These are phyloP conservation scores for Coboldia fuscipes DNA, from an alignment of 1,140 invertebrate genomes.

Conservation along the genomic window DNA sequence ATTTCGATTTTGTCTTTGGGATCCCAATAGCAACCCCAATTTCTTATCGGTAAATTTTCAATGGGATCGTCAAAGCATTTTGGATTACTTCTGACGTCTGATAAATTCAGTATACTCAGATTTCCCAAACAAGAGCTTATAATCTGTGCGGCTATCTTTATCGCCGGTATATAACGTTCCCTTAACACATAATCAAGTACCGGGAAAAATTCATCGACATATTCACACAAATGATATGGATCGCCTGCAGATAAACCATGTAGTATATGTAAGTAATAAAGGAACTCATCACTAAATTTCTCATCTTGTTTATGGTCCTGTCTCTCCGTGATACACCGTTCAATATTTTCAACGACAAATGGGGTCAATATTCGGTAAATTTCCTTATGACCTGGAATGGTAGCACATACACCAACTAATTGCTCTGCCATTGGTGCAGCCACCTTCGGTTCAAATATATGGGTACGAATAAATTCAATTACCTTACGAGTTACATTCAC, in stretches of 20 bases:
- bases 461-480: constrained; percentile 42
- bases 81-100: constrained; percentile 37
- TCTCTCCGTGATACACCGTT: constrained; percentile 27
- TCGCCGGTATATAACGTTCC: constrained; percentile 36
- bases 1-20: constrained; percentile 38
- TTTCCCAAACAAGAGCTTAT: constrained; percentile 18
- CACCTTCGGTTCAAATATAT: constrained; percentile 60
- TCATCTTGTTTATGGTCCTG: constrained; percentile 38
- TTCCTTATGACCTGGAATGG: constrained; percentile 34
- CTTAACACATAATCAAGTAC: constrained; percentile 38
- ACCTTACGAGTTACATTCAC: constrained; percentile 52
- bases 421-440: constrained; percentile 54
- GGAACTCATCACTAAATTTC: constrained; percentile 51
- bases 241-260: constrained; percentile 43
- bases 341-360: constrained; percentile 36
- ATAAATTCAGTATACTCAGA: constrained; percentile 26
- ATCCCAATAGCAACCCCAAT: constrained; percentile 46
- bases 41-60: constrained; percentile 54
- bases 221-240: constrained; percentile 33
- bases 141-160: constrained; percentile 27
- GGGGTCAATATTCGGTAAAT: constrained; percentile 52
- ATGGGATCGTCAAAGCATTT: constrained; percentile 36
- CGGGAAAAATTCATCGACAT: constrained; percentile 32
- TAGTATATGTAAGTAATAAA: constrained; percentile 57
- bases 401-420: constrained; percentile 44